A percentile compares a stretch with the other conserved stretches of the same genome.
Conservation (phyloP, 2,888 invertebrate species). For the Dicyrtomina minuta region DNA sequence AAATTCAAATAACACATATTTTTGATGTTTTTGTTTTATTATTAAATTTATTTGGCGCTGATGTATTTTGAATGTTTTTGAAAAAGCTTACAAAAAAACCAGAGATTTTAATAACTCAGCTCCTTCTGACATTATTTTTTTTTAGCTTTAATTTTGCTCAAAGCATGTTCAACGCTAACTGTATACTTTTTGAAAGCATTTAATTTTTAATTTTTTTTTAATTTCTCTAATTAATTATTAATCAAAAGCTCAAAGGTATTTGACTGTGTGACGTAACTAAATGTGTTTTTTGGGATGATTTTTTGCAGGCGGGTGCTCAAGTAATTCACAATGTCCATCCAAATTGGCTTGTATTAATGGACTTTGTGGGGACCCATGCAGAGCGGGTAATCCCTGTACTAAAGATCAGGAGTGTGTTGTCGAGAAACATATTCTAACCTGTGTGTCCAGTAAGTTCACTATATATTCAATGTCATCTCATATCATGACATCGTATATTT, state of each 20-base stretch:
- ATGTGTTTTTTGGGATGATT: not conserved
- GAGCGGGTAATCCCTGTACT: slow-evolving; percentile 74
- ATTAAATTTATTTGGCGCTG: too few relatives aligned
- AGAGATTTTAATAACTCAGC: slow-evolving; percentile 8
- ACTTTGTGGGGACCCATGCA: slow-evolving; percentile 70
- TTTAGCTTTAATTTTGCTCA: slow-evolving; percentile 32
- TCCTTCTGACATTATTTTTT: slow-evolving; percentile 13
- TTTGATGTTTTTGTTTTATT: too few relatives aligned
- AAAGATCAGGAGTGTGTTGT: slow-evolving; percentile 79
- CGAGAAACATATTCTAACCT: slow-evolving; percentile 43
- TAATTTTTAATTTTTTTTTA: not conserved
- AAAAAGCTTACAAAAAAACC: too few relatives aligned
- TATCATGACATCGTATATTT: not conserved
- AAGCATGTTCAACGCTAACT: slow-evolving; percentile 31
- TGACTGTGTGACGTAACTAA: not conserved
- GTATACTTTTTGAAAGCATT: slow-evolving; percentile 1
- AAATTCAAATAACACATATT: too few relatives aligned
- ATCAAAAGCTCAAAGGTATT: not conserved
- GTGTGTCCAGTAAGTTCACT: slow-evolving; percentile 42
- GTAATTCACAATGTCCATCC: slow-evolving; percentile 79
- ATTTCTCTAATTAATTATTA: not conserved
- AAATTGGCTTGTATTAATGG: slow-evolving; percentile 77
- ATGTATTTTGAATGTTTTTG: too few relatives aligned
- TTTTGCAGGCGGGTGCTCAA: slow-evolving; percentile 62
- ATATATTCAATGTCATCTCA: not conserved